Evolutionary conservation across 2,113 vertebrate genomes (phyloP).

Genomic region (Pandion haliaetus): DNA sequence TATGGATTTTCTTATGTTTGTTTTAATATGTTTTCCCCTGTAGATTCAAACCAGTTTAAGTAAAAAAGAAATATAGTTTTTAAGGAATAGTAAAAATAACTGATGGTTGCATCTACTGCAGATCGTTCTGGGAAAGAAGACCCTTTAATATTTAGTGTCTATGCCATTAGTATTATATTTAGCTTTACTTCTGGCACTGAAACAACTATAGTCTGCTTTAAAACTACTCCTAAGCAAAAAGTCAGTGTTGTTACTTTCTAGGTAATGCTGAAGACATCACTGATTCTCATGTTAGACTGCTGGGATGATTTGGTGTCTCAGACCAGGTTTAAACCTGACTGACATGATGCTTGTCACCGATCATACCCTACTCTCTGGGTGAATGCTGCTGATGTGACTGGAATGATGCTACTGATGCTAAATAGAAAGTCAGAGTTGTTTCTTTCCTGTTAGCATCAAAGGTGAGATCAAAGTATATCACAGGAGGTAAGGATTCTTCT

Average conservation of each 20-base stretch:
- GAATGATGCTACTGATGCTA: background rate
- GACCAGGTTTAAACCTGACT: background rate
- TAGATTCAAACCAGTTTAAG: background rate
- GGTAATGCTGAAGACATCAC: background rate
- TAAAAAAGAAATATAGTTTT: background rate
- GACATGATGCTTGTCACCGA: background rate
- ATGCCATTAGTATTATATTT: background rate
- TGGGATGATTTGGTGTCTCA: background rate
- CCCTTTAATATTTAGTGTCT: background rate
- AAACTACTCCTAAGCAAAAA: background rate
- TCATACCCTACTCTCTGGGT: background rate
- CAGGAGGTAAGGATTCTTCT: background rate
- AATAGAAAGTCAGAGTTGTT: background rate
- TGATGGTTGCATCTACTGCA: background rate
- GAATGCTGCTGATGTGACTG: background rate
- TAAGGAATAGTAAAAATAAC: background rate
- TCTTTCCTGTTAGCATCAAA: background rate
- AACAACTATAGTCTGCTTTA: too few relatives aligned
- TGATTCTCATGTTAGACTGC: background rate
- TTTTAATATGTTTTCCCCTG: background rate
- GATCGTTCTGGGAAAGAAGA: background rate
- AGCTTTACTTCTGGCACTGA: too few relatives aligned
- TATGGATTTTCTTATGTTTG: background rate
- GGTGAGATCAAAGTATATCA: conserved; percentile 10
- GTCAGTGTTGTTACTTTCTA: background rate